These are phyloP conservation scores for Himantopus leucocephalus DNA, from an alignment of 2,113 vertebrate genomes.

Conservation along the genomic window DNA sequence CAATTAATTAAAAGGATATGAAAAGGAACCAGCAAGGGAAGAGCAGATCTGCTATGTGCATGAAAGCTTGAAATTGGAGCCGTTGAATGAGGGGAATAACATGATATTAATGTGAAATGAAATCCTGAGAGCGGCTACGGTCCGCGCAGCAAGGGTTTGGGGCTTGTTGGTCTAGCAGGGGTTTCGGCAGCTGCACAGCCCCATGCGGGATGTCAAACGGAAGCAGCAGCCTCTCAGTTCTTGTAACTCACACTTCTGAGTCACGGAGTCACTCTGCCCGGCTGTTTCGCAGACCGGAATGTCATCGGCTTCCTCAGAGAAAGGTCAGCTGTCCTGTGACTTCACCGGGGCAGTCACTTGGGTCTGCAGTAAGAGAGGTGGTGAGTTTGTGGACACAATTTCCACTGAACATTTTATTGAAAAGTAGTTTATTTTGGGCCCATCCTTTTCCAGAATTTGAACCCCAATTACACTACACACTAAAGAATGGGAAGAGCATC, in stretches of 20 bases:
- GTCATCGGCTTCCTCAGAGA: background rate
- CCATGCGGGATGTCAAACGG: background rate
- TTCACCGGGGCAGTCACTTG: background rate
- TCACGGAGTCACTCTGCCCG: rapidly evolving
- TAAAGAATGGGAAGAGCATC: background rate
- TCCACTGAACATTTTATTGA: background rate
- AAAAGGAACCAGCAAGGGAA: background rate
- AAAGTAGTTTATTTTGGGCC: background rate
- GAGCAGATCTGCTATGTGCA: background rate
- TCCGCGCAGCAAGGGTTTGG: background rate
- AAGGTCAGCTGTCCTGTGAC: background rate
- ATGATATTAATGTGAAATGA: background rate
- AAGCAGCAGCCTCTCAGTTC: background rate
- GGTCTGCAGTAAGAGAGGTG: background rate
- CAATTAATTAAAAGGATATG: background rate
- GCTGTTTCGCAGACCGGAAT: background rate
- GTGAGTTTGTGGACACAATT: background rate
- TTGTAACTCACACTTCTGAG: background rate
- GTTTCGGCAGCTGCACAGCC: background rate
- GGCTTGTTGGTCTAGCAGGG: background rate
- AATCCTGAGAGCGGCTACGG: background rate
- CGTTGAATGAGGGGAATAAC: background rate
- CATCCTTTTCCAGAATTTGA: background rate
- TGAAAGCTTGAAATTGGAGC: background rate
- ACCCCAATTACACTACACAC: background rate